Evolutionary conservation across 2,113 vertebrate species (phyloP).

Genomic region (Nycticorax nycticorax): DNA sequence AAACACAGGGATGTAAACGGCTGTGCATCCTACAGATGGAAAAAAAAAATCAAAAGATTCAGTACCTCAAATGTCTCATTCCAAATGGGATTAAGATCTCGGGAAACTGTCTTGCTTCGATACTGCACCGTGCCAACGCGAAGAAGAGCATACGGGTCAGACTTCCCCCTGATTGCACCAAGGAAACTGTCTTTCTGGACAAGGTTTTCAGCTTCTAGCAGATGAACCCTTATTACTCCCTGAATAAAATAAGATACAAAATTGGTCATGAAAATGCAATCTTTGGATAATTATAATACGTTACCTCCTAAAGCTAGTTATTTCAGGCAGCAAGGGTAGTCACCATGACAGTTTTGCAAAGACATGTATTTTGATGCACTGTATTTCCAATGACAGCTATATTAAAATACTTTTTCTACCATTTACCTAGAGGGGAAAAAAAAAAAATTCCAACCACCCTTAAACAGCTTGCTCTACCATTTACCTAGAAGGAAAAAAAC

Average conservation of each 20-base stretch:
- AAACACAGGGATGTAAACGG: neutral
- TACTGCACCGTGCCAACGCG: conserved; percentile 79
- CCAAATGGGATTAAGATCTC: conserved; percentile 87
- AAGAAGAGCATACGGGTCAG: conserved; percentile 88
- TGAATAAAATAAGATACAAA: conserved; percentile 52
- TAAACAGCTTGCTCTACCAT: neutral
- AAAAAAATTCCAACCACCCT: neutral
- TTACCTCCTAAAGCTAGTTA: conserved; percentile 18
- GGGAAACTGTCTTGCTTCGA: conserved; percentile 87
- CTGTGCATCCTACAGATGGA: neutral
- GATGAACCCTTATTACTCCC: conserved; percentile 90
- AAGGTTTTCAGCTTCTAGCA: conserved; percentile 87
- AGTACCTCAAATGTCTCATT: conserved; percentile 91
- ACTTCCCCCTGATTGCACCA: conserved; percentile 90
- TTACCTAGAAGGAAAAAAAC: neutral
- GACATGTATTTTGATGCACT: neutral
- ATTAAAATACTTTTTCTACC: neutral
- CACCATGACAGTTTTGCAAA: neutral
- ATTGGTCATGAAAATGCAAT: neutral
- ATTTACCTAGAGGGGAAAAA: neutral
- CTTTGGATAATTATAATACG: neutral
- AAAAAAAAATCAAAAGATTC: neutral
- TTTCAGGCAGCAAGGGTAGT: conserved; percentile 27
- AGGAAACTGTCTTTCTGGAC: conserved; percentile 89
- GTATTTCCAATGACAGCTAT: neutral